Conservation (phyloP, 2,113 vertebrate species). For the Nesogale talazaci region DNA sequence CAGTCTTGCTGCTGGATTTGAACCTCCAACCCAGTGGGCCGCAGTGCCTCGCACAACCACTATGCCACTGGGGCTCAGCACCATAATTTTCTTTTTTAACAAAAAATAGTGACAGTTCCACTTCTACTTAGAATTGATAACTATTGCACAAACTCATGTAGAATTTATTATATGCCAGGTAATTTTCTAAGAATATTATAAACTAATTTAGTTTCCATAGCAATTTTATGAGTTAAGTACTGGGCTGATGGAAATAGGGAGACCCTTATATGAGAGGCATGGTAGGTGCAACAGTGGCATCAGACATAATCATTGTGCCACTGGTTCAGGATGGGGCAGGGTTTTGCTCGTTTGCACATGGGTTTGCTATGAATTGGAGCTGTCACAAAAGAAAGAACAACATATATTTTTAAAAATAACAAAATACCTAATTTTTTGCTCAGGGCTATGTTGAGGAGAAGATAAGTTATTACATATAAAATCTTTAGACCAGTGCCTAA, state of each 20-base stretch:
- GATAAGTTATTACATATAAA: neutral
- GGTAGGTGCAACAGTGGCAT: too few relatives aligned
- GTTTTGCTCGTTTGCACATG: neutral
- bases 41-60: too few relatives aligned
- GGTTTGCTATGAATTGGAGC: neutral
- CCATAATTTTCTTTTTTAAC: too few relatives aligned
- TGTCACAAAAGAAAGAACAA: neutral
- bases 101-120: too few relatives aligned
- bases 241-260: neutral
- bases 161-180: neutral
- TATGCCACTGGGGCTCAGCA: too few relatives aligned
- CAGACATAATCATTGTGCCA: too few relatives aligned
- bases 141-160: constrained; percentile 3
- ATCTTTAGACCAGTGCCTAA: constrained; percentile 13
- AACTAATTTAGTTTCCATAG: neutral
- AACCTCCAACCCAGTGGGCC: too few relatives aligned
- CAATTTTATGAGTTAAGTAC: neutral
- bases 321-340: too few relatives aligned
- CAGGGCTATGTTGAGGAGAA: neutral
- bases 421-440: neutral
- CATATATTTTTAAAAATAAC: too few relatives aligned
- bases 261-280: too few relatives aligned
- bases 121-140: neutral
- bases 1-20: too few relatives aligned
- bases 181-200: neutral